These are phyloP conservation scores for Drosophila athabasca DNA, from an alignment of 1,140 invertebrate species.

Conservation along the genomic window DNA sequence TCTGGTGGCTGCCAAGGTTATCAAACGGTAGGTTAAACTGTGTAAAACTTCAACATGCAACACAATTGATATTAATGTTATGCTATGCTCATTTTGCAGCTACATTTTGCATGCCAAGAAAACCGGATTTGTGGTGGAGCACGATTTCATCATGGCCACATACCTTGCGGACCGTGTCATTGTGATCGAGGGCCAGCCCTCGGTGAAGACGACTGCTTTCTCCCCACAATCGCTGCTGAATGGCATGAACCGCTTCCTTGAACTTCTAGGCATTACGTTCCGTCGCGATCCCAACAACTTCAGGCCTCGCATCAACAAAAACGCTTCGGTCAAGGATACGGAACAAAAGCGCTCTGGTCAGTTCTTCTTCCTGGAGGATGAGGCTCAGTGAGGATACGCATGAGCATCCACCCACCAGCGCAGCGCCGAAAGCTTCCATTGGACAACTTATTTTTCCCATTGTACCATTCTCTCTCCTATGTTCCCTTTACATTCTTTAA, in stretches of 20 bases:
- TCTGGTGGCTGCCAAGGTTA: conserved; percentile 99
- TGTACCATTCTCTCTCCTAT: conserved; percentile 34
- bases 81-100: conserved; percentile 85
- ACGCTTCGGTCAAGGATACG: conserved; percentile 97
- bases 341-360: conserved; percentile 99
- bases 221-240: conserved; percentile 96
- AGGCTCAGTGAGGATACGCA: conserved; percentile 41
- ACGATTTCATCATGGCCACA: conserved; percentile 99
- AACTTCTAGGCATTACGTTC: conserved; percentile 99
- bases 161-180: conserved; percentile 99
- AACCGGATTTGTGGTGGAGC: conserved; percentile 99
- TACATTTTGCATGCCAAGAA: conserved; percentile 99
- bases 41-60: conserved; percentile 4
- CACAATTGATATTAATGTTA: background rate
- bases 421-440: conserved; percentile 30
- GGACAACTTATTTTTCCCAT: conserved; percentile 21
- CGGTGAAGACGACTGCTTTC: conserved; percentile 94
- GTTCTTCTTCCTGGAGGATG: conserved; percentile 99
- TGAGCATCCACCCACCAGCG: conserved; percentile 6
- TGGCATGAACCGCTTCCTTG: conserved; percentile 99
- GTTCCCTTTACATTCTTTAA: conserved; percentile 50
- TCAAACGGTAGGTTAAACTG: conserved; percentile 90
- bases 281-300: conserved; percentile 99
- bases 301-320: conserved; percentile 98
- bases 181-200: conserved; percentile 98